Evolutionary conservation across 2,113 vertebrate genomes (phyloP).

Genomic region (Melierax canorus): DNA sequence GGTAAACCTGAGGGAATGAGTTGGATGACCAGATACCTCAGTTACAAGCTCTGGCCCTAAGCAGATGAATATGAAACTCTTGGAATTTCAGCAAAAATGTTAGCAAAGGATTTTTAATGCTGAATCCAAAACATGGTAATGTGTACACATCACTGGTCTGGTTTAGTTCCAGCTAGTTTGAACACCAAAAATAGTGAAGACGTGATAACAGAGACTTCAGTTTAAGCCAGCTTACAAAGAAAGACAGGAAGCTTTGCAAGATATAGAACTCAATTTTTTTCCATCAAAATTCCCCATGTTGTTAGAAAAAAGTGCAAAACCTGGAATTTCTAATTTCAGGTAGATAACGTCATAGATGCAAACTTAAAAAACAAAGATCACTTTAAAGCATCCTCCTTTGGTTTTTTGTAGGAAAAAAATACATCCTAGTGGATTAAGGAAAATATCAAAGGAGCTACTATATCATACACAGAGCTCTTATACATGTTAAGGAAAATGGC

Average conservation of each 20-base stretch:
- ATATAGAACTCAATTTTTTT: background rate
- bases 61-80: background rate
- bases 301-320: background rate
- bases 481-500: rapidly evolving
- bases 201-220: background rate
- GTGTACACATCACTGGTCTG: no score
- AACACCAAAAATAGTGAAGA: background rate
- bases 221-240: background rate
- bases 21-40: background rate
- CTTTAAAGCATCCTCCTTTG: background rate
- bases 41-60: background rate
- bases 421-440: background rate
- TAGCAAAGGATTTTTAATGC: background rate
- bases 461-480: background rate
- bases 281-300: background rate
- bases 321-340: background rate
- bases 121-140: background rate
- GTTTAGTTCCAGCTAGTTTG: background rate
- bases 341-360: background rate
- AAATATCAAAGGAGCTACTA: background rate
- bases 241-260: background rate
- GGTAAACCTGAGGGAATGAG: background rate
- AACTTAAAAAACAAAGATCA: background rate
- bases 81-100: background rate
- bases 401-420: background rate